Base-by-base conservation (phyloP, 1,140 invertebrate species). In the Atta cephalotes region DNA sequence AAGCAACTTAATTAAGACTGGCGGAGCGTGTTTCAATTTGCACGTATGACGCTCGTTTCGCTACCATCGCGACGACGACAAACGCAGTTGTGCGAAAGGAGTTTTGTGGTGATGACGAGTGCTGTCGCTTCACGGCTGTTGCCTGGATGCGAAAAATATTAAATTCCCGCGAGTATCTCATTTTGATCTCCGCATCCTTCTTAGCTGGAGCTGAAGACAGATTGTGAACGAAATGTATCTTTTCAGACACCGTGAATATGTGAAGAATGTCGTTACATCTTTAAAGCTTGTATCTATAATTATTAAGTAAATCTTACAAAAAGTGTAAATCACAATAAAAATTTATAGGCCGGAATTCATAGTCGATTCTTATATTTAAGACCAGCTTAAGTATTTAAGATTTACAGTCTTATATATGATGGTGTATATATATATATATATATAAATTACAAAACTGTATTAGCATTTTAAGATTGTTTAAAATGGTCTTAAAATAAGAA, bases 1-100 rank as follows among this genome's bases (percentile, higher is more conserved):
- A 65, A 88, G 88, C 65, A 70, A 92, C 87, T 91, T 92, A 89
- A 92, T 92, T 88, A 92, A 91, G 89, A 92, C 89, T 63, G 77
- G 65, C 87, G 87, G 87, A 63, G 87, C 65, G 81, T 74, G 76
- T 88, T 88, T 85, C 86, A 92, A 92, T 92, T 92, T 92, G 85
- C 88, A 91, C 87, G 77, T 87, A 87, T 86, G 87, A 86, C 77
- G 82, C 82, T 92, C 91, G 85, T 90, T 92, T 91, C 85, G 85
- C 7, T 9, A 16, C 18, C 81, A 74, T n/a, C 4, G 35, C 39
- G 66, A 62, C 12, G 53, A 53, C 65, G 85, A 58, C 28, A 53
- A 9, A 60, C 14, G 56, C 31, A 31, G 62, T 53, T 31, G 16
- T 39, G 53, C 21, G 60, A n/a, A 49, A 68, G 77, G 21, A 72